Conservation (phyloP, 2,888 invertebrate species). For the Aporophyla lueneburgensis region DNA sequence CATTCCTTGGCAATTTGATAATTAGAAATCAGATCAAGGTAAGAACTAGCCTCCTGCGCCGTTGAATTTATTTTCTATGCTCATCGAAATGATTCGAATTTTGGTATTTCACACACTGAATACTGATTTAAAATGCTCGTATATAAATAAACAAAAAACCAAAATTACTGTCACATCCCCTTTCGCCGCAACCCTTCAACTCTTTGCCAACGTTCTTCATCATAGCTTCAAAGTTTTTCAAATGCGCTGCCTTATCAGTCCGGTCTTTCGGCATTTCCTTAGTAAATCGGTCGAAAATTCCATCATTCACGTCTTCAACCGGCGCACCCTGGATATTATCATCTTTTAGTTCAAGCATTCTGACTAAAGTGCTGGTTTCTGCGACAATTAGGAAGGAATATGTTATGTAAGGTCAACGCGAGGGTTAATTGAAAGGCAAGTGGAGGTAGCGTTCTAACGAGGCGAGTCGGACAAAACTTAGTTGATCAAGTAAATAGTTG, state of each 20-base stretch:
- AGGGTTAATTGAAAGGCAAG: constrained; percentile 27
- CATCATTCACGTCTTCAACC: constrained; percentile 70
- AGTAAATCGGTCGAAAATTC: constrained; percentile 77
- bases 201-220: constrained; percentile 72
- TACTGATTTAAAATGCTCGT: not conserved
- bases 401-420: constrained; percentile 43
- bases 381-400: constrained; percentile 58
- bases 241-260: constrained; percentile 73
- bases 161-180: constrained; percentile 79
- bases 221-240: constrained; percentile 77
- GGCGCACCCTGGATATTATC: constrained; percentile 66
- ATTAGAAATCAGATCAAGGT: not conserved
- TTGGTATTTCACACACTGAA: not conserved
- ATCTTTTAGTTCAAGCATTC: constrained; percentile 78
- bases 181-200: constrained; percentile 77
- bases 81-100: not conserved
- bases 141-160: not conserved
- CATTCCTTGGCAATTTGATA: not conserved
- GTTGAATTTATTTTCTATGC: not conserved
- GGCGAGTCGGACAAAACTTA: not conserved
- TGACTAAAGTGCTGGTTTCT: constrained; percentile 78
- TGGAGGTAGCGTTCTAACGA: constrained; percentile 3
- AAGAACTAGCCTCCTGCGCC: too few relatives aligned
- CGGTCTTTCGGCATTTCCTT: constrained; percentile 75
- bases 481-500: not conserved